Evolutionary conservation across 2,113 vertebrate species (phyloP).

Genomic region (Gymnocephalus cernua): DNA sequence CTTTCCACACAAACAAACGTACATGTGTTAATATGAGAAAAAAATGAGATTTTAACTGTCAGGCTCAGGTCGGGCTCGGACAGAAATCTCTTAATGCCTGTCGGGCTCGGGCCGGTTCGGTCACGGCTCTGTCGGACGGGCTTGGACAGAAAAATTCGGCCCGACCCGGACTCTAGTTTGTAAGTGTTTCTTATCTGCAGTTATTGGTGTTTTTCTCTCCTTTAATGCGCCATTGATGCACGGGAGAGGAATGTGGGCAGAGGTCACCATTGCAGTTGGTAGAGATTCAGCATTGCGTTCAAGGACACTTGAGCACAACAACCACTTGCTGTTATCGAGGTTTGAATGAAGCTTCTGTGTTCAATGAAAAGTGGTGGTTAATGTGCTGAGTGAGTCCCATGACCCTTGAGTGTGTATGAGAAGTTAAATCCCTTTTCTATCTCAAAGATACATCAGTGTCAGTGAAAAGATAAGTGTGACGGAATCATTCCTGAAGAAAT

Average conservation of each 20-base stretch:
- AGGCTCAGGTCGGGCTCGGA: too few species aligned
- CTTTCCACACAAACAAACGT: too few species aligned
- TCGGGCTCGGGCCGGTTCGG: too few species aligned
- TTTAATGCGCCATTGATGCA: not conserved
- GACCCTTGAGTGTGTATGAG: constrained; percentile 20
- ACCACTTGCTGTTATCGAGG: not conserved
- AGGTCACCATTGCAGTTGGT: constrained; percentile 17
- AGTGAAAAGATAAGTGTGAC: not conserved
- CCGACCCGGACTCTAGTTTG: too few species aligned
- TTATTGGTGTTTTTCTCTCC: constrained; percentile 17
- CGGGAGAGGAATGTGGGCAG: not conserved
- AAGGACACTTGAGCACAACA: constrained; percentile 22
- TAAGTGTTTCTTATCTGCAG: constrained; percentile 13
- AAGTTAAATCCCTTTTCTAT: constrained; percentile 2
- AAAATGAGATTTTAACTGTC: too few species aligned
- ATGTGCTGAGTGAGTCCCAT: constrained; percentile 35
- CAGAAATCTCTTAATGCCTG: too few species aligned
- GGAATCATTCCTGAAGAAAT: not conserved
- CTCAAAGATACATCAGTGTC: not conserved
- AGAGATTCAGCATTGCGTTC: not conserved
- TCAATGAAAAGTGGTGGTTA: constrained; percentile 35
- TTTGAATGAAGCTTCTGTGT: constrained; percentile 14
- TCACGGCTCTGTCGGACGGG: too few species aligned
- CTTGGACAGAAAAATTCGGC: too few species aligned
- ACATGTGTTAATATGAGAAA: too few species aligned